Conservation (phyloP, 2,888 invertebrate species). For the Ormyrus rosae region DNA sequence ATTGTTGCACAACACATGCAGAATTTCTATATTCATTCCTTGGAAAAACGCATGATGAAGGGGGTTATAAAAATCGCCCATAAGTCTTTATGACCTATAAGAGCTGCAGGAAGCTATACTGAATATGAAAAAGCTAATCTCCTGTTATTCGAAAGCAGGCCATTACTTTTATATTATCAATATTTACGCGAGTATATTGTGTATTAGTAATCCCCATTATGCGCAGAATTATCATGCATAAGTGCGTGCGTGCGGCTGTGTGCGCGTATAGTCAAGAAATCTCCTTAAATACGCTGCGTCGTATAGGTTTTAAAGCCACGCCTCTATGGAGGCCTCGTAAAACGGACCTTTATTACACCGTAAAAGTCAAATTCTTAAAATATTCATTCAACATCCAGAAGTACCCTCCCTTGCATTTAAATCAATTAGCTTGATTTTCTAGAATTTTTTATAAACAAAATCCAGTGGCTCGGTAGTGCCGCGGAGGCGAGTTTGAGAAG, state of each 20-base stretch:
- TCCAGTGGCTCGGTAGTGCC: too few relatives aligned
- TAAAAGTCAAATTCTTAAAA: not conserved
- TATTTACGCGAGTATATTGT: slow-evolving; percentile 11
- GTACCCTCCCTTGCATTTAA: too few relatives aligned
- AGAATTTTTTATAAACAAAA: too few relatives aligned
- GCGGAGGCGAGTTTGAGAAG: too few relatives aligned
- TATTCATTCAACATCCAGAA: not conserved
- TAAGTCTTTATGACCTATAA: slow-evolving; percentile 27
- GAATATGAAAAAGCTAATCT: not conserved
- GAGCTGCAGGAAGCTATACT: slow-evolving; percentile 18
- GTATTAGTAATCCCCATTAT: slow-evolving; percentile 1
- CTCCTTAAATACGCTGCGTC: too few relatives aligned
- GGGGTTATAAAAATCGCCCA: slow-evolving; percentile 33
- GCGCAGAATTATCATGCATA: too few relatives aligned
- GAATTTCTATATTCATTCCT: too few relatives aligned
- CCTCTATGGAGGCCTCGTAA: not conserved
- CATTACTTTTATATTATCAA: slow-evolving; percentile 26
- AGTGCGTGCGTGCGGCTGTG: too few relatives aligned
- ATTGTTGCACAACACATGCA: too few relatives aligned
- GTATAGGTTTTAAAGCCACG: too few relatives aligned
- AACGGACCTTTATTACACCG: not conserved
- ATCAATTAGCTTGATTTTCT: too few relatives aligned
- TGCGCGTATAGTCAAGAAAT: too few relatives aligned
- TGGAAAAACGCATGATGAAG: slow-evolving; percentile 7
- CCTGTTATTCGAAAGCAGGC: slow-evolving; percentile 10